Evolutionary conservation across 2,797 vertebrate species (phyloP), one percentile per base, ranked within the genome.

Genomic region (Anisognathus igniventris): DNA sequence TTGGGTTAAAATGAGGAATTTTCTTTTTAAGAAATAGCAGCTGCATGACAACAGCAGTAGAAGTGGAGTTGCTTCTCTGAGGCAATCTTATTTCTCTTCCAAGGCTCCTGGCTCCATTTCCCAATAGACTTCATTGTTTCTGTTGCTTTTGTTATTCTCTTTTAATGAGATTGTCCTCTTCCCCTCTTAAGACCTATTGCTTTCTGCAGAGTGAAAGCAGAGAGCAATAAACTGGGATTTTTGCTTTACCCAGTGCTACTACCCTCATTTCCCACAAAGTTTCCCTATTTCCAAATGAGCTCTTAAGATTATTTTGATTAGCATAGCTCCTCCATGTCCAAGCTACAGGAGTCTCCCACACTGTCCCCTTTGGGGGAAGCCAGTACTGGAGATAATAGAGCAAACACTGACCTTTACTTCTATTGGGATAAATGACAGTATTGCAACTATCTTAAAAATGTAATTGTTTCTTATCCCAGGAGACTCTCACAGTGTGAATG

Each of bases 111-210:
- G 76, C 82, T 79, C 27, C 5, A 2, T 92, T 80, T 96, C 83
- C 78, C 92, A 71, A 7, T 80, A 85, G 92, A 80, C 64, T 88
- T 94, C 18, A 48, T 95, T 94, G 77, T 62, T 96, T 73, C 76
- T 42, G 10, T 95, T 56, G 76, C 79, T 95, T 96, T 96, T 93
- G 67, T 65, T 82, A 44, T 2, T 93, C 42, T 30, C 12, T 56
- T 94, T 88, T 92, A 91, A 67, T 84, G 77, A 91, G 89, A 68
- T 91, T 84, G 25, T 53, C 62, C 73, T 92, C 8, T 56, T n/a
- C 24, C 8, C 27, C 56, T 75, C 53, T 20, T 17, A 60, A 33
- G 33, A 20, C 31, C 28, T 88, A 0, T 58, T n/a, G 3, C 31
- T 90, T 89, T 77, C 50, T 70, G 53, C 50, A 35, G 60, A 65